A percentile compares a stretch with the other conserved stretches of the same genome.
Conservation (phyloP, 1,140 invertebrate species). For the Hyles vespertilio region DNA sequence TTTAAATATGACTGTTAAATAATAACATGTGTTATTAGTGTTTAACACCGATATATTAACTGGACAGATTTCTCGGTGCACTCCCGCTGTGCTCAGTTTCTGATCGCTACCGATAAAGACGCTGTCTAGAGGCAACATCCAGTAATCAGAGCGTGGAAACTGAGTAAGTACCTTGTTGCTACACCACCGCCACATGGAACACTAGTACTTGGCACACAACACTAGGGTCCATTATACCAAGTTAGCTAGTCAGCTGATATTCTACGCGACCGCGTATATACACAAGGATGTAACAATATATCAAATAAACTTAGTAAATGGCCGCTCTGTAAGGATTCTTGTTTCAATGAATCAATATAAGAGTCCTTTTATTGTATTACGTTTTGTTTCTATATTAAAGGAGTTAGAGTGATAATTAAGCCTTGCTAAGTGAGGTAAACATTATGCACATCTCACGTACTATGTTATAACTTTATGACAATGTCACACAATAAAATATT, state of each 20-base stretch:
- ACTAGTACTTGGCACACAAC: conserved; percentile 26
- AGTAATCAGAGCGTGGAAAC: conserved; percentile 74
- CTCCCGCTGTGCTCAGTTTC: conserved; percentile 41
- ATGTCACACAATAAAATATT: too few species aligned
- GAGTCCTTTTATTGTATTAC: too few species aligned
- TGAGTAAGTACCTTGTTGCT: conserved; percentile 61
- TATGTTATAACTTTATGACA: too few species aligned
- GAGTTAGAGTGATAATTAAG: too few species aligned
- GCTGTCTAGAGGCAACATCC: conserved; percentile 73
- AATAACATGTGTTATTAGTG: background rate
- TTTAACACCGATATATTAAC: background rate
- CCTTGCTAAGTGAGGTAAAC: background rate
- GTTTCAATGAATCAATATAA: conserved; percentile 1
- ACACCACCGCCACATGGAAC: conserved; percentile 31
- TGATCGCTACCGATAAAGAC: conserved; percentile 70
- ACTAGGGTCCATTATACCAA: conserved; percentile 7
- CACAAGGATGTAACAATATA: conserved; percentile 7
- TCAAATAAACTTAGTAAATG: background rate
- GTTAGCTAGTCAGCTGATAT: background rate
- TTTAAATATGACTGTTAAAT: too few species aligned
- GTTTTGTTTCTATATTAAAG: too few species aligned
- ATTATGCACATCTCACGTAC: too few species aligned
- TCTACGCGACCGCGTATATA: conserved; percentile 5
- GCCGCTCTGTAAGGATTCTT: background rate
- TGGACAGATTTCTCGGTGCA: conserved; percentile 31